Evolutionary conservation across 92 coral and sea anemone genomes (phyloP).

Genomic region (Heteractis magnifica): DNA sequence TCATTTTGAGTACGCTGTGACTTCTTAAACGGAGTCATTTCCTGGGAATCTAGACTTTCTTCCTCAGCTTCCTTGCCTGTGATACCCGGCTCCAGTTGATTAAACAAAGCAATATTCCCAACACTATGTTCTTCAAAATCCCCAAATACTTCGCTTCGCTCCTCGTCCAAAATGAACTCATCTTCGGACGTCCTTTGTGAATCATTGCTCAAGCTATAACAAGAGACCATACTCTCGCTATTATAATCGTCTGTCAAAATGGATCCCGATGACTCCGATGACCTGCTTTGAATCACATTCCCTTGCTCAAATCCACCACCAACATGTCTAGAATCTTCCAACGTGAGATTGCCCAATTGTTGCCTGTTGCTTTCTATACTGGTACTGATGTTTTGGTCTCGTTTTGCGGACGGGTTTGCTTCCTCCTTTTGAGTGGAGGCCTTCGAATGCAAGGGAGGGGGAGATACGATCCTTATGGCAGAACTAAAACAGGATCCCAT

Average conservation of each 20-base stretch:
- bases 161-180: slow-evolving; percentile 21
- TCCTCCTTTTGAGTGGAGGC: not conserved
- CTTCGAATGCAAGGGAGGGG: slow-evolving; percentile 26
- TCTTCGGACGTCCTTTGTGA: slow-evolving; percentile 34
- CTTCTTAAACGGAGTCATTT: not conserved
- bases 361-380: not conserved
- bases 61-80: not conserved
- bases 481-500: slow-evolving; percentile 18
- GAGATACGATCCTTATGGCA: slow-evolving; percentile 36
- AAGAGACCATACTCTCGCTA: slow-evolving; percentile 21
- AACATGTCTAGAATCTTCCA: slow-evolving; percentile 4
- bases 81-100: not conserved
- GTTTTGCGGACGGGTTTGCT: not conserved
- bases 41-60: not conserved
- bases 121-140: slow-evolving; percentile 14
- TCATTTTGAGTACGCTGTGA: not conserved
- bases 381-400: not conserved
- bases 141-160: slow-evolving; percentile 1
- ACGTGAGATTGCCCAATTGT: slow-evolving; percentile 11
- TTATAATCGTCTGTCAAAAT: slow-evolving; percentile 1
- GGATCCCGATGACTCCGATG: slow-evolving; percentile 22
- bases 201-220: slow-evolving; percentile 31
- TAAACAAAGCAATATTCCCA: not conserved
- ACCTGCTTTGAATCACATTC: not conserved
- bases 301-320: not conserved